A percentile compares a stretch with the other conserved stretches of the same genome.
Evolutionary conservation across 2,888 invertebrate species (phyloP).

Genomic region (Perizoma affinitatum): DNA sequence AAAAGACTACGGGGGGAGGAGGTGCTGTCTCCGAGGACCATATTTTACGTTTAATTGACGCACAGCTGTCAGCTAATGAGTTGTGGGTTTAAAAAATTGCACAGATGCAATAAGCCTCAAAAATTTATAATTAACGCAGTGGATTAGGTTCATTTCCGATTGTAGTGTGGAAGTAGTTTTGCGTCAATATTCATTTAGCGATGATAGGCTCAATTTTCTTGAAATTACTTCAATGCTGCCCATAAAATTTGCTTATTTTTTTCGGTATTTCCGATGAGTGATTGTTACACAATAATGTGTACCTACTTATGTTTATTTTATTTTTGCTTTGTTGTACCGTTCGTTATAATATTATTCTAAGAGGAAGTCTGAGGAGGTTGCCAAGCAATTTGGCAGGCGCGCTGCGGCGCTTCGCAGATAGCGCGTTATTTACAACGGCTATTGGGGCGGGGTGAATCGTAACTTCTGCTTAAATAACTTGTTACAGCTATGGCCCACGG

Average conservation of each 20-base stretch:
- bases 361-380: slow-evolving; percentile 77
- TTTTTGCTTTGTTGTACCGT: slow-evolving; percentile 70
- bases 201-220: slow-evolving; percentile 1
- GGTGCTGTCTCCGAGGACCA: slow-evolving; percentile 68
- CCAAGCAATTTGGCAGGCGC: slow-evolving; percentile 80
- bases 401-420: slow-evolving; percentile 69
- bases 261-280: slow-evolving; percentile 11
- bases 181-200: slow-evolving; percentile 7
- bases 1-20: slow-evolving; percentile 45
- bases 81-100: slow-evolving; percentile 65
- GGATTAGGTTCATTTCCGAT: too few species aligned
- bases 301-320: slow-evolving; percentile 54
- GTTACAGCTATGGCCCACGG: slow-evolving; percentile 54
- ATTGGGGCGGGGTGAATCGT: slow-evolving; percentile 68
- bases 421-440: slow-evolving; percentile 74
- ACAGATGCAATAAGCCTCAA: slow-evolving; percentile 36
- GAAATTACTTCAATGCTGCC: too few species aligned
- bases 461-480: slow-evolving; percentile 78
- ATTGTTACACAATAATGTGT: slow-evolving; percentile 37
- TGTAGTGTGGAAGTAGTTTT: slow-evolving; percentile 22
- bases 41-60: slow-evolving; percentile 83
- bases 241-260: neutral
- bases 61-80: slow-evolving; percentile 81
- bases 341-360: slow-evolving; percentile 78
- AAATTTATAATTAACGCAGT: slow-evolving; percentile 31